These are phyloP conservation scores for Aptenodytes forsteri DNA, from an alignment of 2,113 vertebrate genomes.

Conservation along the genomic window DNA sequence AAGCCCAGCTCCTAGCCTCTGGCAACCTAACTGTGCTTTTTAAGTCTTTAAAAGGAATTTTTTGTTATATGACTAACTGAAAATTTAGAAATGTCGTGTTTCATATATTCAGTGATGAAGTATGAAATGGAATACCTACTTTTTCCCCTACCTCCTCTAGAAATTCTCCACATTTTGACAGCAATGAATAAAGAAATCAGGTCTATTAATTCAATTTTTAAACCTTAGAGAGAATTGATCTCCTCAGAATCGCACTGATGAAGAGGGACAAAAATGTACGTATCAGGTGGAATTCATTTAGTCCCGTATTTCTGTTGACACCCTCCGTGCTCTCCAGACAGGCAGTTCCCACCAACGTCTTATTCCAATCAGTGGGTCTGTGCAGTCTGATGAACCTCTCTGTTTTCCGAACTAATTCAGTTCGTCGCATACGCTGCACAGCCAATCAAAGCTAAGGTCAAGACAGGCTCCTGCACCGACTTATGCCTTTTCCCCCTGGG, in stretches of 20 bases:
- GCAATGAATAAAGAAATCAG: neutral
- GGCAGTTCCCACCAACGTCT: neutral
- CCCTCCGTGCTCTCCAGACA: neutral
- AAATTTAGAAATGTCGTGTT: neutral
- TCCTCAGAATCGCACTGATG: neutral
- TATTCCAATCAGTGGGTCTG: neutral
- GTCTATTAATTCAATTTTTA: neutral
- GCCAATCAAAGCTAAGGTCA: constrained; percentile 25
- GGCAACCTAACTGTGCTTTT: neutral
- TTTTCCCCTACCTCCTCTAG: neutral
- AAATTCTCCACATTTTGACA: neutral
- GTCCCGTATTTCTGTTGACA: neutral
- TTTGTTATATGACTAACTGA: neutral
- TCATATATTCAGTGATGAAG: neutral
- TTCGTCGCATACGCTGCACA: neutral
- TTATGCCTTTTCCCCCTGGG: constrained; percentile 11
- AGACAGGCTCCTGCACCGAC: neutral
- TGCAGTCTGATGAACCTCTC: neutral
- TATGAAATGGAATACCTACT: neutral
- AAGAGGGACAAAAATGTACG: neutral
- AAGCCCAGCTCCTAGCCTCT: neutral
- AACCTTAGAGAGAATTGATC: neutral
- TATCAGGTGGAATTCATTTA: neutral
- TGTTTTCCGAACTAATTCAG: constrained; percentile 40
- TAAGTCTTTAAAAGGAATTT: neutral